Evolutionary conservation across 2,888 invertebrate species (phyloP).

Genomic region (Lasioglossum zephyrum): DNA sequence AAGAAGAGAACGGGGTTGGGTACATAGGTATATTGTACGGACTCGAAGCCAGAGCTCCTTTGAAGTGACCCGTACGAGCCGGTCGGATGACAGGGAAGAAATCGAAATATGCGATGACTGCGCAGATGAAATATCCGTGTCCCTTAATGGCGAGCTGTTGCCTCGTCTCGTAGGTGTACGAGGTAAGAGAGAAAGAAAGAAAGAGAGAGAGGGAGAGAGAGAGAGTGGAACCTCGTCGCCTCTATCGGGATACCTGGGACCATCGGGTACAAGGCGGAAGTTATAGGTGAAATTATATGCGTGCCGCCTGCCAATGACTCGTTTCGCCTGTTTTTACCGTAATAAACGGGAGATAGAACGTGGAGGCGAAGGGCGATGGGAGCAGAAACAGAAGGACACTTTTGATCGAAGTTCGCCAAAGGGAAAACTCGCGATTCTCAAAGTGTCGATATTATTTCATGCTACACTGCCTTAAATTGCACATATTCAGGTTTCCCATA

Average conservation of each 20-base stretch:
- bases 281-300: slow-evolving; percentile 55
- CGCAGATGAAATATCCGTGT: slow-evolving; percentile 79
- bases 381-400: not conserved
- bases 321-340: slow-evolving; percentile 28
- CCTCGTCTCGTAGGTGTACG: slow-evolving; percentile 65
- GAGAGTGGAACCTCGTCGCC: slow-evolving; percentile 54
- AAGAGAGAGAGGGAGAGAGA: not conserved
- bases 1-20: slow-evolving; percentile 43
- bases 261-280: slow-evolving; percentile 38
- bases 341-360: not conserved
- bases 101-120: slow-evolving; percentile 80
- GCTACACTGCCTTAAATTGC: too few relatives aligned
- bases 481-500: too few relatives aligned
- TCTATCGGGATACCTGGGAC: slow-evolving; percentile 45
- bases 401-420: too few relatives aligned
- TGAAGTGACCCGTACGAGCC: slow-evolving; percentile 75
- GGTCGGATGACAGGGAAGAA: slow-evolving; percentile 78
- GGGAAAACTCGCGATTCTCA: too few relatives aligned
- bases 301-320: slow-evolving; percentile 39
- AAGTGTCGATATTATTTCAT: too few relatives aligned
- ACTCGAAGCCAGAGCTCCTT: slow-evolving; percentile 68
- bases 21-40: slow-evolving; percentile 70
- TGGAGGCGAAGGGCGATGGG: not conserved
- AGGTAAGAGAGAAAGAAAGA: slow-evolving; percentile 16
- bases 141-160: slow-evolving; percentile 76